Base-by-base conservation (phyloP, 2,888 invertebrate species). In the Baccha elongata region DNA sequence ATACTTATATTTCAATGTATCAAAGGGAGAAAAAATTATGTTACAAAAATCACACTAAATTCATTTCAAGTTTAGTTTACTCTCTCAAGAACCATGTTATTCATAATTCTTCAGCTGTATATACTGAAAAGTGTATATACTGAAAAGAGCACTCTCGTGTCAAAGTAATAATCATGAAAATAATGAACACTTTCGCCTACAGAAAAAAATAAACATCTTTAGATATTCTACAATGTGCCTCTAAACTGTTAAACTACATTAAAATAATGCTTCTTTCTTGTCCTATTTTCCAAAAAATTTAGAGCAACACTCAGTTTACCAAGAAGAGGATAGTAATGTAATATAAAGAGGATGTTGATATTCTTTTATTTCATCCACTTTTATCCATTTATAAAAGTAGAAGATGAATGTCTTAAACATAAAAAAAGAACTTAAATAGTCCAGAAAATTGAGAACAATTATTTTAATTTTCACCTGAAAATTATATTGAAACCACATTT, bases 151-250 rank as follows among this genome's bases (percentile, higher is more conserved):
- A 73, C 79, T 79, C 37, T 46, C 58, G 6, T 58, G 73, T 73
- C 46, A 40, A 40, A 67, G 73, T 79, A 79, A 79, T 73, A 79
- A 79, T 73, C 73, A 72, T 78, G 72, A 78, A 65, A 62, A 62
- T 79, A 60, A 37, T 29, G 44, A 79, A 62, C 73, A 73, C 60
- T 79, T 72, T 53, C 13, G 21, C 21, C 13, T 21, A 8, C 13
- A 37, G 10, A 37, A 55, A 46, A 23, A 21, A 23, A 53, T 17
- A 17, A 10, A 42, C 19, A 37, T 53, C 53, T 35, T 53, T 40
- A 1, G 13, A 6, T 32, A 15, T 10, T 11, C 23, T 10, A 55
- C 21, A 55, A 40, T 55, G 23, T 55, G 40, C 55, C 40, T 55
- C 37, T 21, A 55, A 55, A 40, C 62, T 72, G 64, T 17, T 64